These are phyloP conservation scores for Holcopasites calliopsidis DNA, from an alignment of 1,140 invertebrate genomes.

Conservation along the genomic window DNA sequence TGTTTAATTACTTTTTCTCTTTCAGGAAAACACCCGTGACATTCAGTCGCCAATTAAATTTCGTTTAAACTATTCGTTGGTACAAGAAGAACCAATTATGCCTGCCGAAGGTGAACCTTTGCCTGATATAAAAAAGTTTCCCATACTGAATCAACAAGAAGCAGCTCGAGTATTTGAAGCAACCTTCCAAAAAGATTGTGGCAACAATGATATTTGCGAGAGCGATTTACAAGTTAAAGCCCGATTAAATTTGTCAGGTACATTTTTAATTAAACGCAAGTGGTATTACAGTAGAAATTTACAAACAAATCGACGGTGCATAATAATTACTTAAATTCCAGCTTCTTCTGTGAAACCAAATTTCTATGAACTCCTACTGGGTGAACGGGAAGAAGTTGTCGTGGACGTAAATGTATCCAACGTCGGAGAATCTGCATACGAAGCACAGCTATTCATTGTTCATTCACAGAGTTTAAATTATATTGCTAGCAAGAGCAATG, in stretches of 20 bases:
- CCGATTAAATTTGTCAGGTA: conserved; percentile 82
- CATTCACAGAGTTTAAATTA: conserved; percentile 91
- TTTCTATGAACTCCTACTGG: conserved; percentile 82
- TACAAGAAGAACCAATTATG: conserved; percentile 84
- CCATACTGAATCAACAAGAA: conserved; percentile 93
- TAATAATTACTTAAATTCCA: conserved; percentile 36
- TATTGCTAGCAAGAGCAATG: conserved; percentile 83
- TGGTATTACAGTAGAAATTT: background rate
- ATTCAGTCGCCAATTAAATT: conserved; percentile 93
- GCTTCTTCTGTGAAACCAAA: conserved; percentile 69
- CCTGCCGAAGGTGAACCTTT: conserved; percentile 80
- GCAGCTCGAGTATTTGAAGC: conserved; percentile 90
- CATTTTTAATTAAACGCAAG: background rate
- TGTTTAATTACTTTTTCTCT: conserved; percentile 11
- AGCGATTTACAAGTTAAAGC: conserved; percentile 90
- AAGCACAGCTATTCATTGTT: conserved; percentile 89
- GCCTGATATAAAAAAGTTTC: conserved; percentile 88
- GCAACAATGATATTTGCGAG: conserved; percentile 92
- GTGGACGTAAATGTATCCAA: conserved; percentile 89
- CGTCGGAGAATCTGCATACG: conserved; percentile 93
- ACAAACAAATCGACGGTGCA: conserved; percentile 12
- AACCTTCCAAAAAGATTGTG: conserved; percentile 96
- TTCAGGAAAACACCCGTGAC: conserved; percentile 87
- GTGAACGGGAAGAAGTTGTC: conserved; percentile 87
- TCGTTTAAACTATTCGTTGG: conserved; percentile 89